Evolutionary conservation across 1,140 invertebrate species (phyloP).

Genomic region (Drosophila neocordata): DNA sequence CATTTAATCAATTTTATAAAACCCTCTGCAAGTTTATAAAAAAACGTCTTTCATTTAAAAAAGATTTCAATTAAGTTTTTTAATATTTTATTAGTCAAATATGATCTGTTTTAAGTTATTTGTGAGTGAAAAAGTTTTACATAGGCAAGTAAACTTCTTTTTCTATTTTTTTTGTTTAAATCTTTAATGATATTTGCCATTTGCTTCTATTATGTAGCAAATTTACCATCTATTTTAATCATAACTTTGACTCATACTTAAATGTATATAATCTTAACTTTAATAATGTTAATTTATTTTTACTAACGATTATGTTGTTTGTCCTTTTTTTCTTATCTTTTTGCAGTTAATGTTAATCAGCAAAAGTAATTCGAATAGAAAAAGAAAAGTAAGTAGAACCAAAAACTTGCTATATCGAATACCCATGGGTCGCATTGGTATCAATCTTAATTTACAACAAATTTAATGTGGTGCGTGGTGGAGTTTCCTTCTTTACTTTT

Average conservation of each 20-base stretch:
- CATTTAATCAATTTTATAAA: too few species aligned
- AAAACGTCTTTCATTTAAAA: too few species aligned
- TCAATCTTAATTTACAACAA: conserved; percentile 79
- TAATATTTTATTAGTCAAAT: too few species aligned
- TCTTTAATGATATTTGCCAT: background rate
- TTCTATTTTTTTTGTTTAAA: too few species aligned
- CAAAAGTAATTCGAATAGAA: conserved; percentile 1
- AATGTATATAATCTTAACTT: background rate
- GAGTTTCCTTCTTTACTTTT: conserved; percentile 25
- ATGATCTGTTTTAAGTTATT: too few species aligned
- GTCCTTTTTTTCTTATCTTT: conserved; percentile 7
- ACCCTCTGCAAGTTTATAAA: too few species aligned
- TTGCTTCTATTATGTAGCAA: background rate
- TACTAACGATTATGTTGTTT: conserved; percentile 9
- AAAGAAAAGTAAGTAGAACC: background rate
- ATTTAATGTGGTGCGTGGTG: conserved; percentile 61
- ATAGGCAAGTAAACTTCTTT: too few species aligned
- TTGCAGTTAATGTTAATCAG: conserved; percentile 14
- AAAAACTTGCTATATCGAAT: conserved; percentile 13
- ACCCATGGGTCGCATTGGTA: conserved; percentile 53
- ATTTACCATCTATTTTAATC: background rate
- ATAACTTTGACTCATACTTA: background rate
- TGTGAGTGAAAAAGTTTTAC: too few species aligned
- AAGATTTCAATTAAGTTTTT: too few species aligned
- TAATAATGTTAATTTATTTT: background rate